phyloP scores from a whole-genome alignment of 1,140 invertebrate genomes.

The Belonocnema kinseyi region DNA sequence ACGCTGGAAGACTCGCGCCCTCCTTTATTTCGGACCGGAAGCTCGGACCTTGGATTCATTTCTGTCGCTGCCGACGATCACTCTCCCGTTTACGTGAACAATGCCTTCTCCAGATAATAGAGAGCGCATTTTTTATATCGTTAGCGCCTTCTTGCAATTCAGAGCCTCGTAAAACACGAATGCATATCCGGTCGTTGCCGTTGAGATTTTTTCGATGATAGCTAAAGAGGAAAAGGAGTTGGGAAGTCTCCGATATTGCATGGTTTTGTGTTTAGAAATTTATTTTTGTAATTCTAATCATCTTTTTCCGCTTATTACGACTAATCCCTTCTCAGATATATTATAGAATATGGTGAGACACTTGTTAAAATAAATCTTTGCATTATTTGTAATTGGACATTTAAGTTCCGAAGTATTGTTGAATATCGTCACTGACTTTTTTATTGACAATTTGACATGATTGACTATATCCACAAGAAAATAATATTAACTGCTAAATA shows the following conservation, averaged over 20 bases:
- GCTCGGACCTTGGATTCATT: slow-evolving; percentile 29
- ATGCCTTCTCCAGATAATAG: slow-evolving; percentile 21
- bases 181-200: slow-evolving; percentile 24
- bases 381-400: too few species aligned
- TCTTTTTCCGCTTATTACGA: too few species aligned
- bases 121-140: slow-evolving; percentile 31
- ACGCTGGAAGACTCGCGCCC: slow-evolving; percentile 26
- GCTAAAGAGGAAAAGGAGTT: slow-evolving; percentile 9
- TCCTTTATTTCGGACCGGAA: slow-evolving; percentile 20
- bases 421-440: too few species aligned
- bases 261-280: slow-evolving; percentile 3
- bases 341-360: too few species aligned
- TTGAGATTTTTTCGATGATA: slow-evolving; percentile 23
- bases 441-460: too few species aligned
- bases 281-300: neutral
- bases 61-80: slow-evolving; percentile 25
- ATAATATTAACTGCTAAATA: too few species aligned
- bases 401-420: too few species aligned
- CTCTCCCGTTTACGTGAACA: slow-evolving; percentile 23
- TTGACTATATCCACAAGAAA: too few species aligned
- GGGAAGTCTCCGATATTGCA: neutral
- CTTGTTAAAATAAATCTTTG: too few species aligned
- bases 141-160: slow-evolving; percentile 30
- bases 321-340: too few species aligned
- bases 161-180: slow-evolving; percentile 27